A percentile compares a stretch with the other conserved stretches of the same genome.
These are phyloP conservation scores for Melanotaenia duboulayi DNA, from an alignment of 2,113 vertebrate genomes.

Conservation along the genomic window DNA sequence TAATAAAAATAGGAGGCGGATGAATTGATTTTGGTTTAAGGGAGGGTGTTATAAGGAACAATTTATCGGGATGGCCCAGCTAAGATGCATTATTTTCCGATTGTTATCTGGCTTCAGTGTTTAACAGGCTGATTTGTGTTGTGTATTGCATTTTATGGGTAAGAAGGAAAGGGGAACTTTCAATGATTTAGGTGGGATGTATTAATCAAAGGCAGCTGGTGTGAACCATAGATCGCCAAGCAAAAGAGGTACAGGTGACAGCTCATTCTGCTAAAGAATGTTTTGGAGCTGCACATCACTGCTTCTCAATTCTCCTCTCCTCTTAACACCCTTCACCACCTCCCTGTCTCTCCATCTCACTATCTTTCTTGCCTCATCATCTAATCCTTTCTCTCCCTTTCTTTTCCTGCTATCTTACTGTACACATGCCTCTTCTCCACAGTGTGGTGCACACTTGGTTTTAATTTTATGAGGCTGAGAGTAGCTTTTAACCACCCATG, in stretches of 20 bases:
- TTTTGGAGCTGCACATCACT: conserved; percentile 95
- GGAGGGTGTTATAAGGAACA: conserved; percentile 93
- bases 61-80: conserved; percentile 93
- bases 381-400: conserved; percentile 33
- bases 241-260: conserved; percentile 98
- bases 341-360: conserved; percentile 47
- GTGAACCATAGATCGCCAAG: conserved; percentile 99
- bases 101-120: conserved; percentile 97
- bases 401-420: conserved; percentile 41
- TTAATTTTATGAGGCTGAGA: conserved; percentile 99
- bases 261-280: conserved; percentile 98
- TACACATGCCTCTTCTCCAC: conserved; percentile 80
- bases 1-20: conserved; percentile 98
- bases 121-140: conserved; percentile 98
- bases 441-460: conserved; percentile 91
- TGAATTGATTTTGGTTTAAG: conserved; percentile 99
- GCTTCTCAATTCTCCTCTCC: conserved; percentile 89
- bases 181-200: conserved; percentile 99
- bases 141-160: conserved; percentile 99
- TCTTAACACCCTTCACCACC: conserved; percentile 50
- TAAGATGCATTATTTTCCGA: conserved; percentile 99
- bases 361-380: conserved; percentile 62
- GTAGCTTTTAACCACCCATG: conserved; percentile 98
- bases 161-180: conserved; percentile 95
- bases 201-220: conserved; percentile 99